phyloP scores from a whole-genome alignment of 1,140 invertebrate species.

The Elymnias hypermnestra region DNA sequence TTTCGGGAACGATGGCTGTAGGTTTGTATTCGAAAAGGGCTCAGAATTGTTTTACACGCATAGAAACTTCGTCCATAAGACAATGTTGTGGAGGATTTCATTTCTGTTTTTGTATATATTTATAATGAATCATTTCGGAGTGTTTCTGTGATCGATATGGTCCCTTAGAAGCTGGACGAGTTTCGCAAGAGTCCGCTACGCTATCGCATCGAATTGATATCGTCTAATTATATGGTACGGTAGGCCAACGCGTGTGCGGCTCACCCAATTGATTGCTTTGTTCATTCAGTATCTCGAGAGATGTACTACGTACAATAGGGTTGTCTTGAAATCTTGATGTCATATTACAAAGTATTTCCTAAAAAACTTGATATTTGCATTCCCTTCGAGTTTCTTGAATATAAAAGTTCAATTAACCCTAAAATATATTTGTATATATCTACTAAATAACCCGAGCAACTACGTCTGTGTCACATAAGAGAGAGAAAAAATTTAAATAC shows the following conservation, averaged over 20 bases:
- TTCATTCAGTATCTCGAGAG: constrained; percentile 28
- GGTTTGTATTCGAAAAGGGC: constrained; percentile 19
- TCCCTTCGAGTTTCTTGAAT: too few relatives aligned
- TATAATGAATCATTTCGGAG: constrained; percentile 24
- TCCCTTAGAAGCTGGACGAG: constrained; percentile 64
- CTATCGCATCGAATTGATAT: constrained; percentile 73
- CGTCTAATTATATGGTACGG: constrained; percentile 71
- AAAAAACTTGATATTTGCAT: too few relatives aligned
- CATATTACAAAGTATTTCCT: too few relatives aligned
- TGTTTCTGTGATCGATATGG: constrained; percentile 46
- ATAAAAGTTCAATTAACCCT: too few relatives aligned
- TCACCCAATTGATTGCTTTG: constrained; percentile 48
- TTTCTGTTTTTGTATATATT: constrained; percentile 8
- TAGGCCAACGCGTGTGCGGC: constrained; percentile 43
- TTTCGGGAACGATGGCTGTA: constrained; percentile 24
- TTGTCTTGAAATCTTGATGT: constrained; percentile 1
- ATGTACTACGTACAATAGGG: constrained; percentile 12
- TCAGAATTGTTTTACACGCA: constrained; percentile 33
- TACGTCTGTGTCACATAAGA: too few relatives aligned
- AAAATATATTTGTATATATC: too few relatives aligned
- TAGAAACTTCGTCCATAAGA: constrained; percentile 18
- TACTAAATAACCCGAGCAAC: too few relatives aligned
- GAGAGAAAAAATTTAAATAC: too few relatives aligned
- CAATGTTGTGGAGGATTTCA: constrained; percentile 2
- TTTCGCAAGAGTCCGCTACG: constrained; percentile 66